Conservation (phyloP, 2,888 invertebrate genomes). For the Altica lythri region DNA sequence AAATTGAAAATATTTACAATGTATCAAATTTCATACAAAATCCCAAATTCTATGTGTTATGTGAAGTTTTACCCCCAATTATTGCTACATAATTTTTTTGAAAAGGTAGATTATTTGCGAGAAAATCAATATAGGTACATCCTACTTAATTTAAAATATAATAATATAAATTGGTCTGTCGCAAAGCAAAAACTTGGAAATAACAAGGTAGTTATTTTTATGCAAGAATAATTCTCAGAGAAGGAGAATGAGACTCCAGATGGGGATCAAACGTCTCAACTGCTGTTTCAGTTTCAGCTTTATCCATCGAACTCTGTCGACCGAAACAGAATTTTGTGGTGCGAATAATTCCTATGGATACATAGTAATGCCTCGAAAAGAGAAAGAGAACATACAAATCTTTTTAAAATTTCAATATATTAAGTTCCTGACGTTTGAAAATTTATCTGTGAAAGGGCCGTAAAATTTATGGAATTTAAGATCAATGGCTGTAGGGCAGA, state of each 20-base stretch:
- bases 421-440: constrained; percentile 21
- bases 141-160: constrained; percentile 13
- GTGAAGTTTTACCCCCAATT: no score
- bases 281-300: constrained; percentile 31
- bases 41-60: no score
- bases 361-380: constrained; percentile 10
- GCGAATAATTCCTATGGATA: constrained; percentile 35
- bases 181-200: constrained; percentile 22
- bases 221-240: constrained; percentile 27
- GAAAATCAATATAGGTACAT: no score
- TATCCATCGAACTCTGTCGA: constrained; percentile 27
- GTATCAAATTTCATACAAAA: no score
- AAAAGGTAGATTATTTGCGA: no score
- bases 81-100: no score
- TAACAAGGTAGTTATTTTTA: constrained; percentile 33
- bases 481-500: background rate
- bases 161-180: constrained; percentile 21
- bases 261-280: constrained; percentile 30
- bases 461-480: constrained; percentile 12
- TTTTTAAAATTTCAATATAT: constrained; percentile 25
- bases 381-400: constrained; percentile 21
- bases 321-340: constrained; percentile 38
- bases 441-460: constrained; percentile 14
- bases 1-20: no score
- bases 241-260: constrained; percentile 11